These are phyloP conservation scores for Heloderma charlesbogerti DNA, from an alignment of 2,113 vertebrate genomes.

Conservation along the genomic window DNA sequence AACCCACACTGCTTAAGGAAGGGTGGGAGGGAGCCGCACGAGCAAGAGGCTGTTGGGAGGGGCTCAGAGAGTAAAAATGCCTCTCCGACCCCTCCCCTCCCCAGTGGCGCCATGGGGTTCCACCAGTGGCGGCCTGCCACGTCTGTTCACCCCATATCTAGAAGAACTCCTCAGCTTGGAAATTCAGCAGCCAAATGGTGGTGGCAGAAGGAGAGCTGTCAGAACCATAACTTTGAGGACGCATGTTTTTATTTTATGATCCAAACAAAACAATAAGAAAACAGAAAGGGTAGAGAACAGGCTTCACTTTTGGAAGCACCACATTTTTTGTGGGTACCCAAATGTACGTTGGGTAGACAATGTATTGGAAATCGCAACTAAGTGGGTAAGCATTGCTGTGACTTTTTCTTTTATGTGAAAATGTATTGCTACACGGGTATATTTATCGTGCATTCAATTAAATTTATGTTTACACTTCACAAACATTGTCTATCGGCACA, in stretches of 20 bases:
- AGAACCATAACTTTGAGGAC: not conserved
- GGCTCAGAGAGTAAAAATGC: no score
- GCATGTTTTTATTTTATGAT: not conserved
- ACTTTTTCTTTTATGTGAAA: constrained; percentile 9
- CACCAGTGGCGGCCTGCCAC: no score
- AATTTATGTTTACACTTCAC: constrained; percentile 61
- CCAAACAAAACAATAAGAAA: not conserved
- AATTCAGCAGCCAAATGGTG: not conserved
- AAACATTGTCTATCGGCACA: constrained; percentile 59
- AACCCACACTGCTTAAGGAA: no score
- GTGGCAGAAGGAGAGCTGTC: not conserved
- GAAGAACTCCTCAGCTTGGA: not conserved
- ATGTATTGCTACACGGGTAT: constrained; percentile 44
- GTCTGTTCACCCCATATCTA: no score
- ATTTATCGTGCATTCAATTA: constrained; percentile 60
- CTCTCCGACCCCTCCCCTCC: no score
- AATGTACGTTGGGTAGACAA: not conserved
- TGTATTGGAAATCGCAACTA: constrained; percentile 22
- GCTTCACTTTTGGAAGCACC: not conserved
- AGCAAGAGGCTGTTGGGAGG: no score
- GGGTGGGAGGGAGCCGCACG: no score
- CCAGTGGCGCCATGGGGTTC: no score
- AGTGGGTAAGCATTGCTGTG: constrained; percentile 8
- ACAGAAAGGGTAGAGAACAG: not conserved
- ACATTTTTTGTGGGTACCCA: not conserved